Base-by-base conservation (phyloP, 1,140 invertebrate genomes). In the Catajapyx aquilonaris region DNA sequence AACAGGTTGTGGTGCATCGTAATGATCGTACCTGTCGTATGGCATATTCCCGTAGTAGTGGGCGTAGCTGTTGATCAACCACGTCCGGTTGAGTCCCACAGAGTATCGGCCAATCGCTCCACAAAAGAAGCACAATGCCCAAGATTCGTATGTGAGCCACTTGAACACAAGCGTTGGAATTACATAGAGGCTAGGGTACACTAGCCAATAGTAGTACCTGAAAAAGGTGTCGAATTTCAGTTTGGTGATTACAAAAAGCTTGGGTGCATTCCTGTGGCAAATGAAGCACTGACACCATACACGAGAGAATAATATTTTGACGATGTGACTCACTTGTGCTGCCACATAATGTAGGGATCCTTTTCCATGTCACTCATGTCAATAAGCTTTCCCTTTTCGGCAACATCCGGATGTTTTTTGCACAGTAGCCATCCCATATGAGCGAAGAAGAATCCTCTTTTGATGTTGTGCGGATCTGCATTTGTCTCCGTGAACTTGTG, bases 31-130 rank as follows among this genome's bases (percentile, higher is more conserved):
- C 76, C 70, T 71, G 56, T 96, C 90, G 52, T 95, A 97, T 0
- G 91, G 90, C 49, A 73, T 76, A 40, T 71, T 68, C 33, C 93
- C 93, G 61, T 79, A 90, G 47, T 87, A 68, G 59, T 96, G 91
- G 1, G n/a, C n/a, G n/a, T n/a, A n/a, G n/a, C n/a, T n/a, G n/a
- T n/a, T n/a, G n/a, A n/a, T n/a, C n/a, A n/a, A 61, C 90, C 91
- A 97, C 2, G 91, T 96, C 42, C 76, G 72, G 52, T 98, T 86
- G 13, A 97, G 61, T 7, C 75, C 79, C 46, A 81, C 71, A 9
- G 72, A 66, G 57, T 91, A 96, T 20, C 91, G 71, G 48, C 93
- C 70, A 46, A 94, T 57, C 3, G 76, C 73, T 10, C 76, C 65
- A 1, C 93, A 65, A 54, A 84, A 85, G 60, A 78, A 91, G 2